Evolutionary conservation across 2,888 invertebrate species (phyloP).

Genomic region (Sarcophaga subvicina): DNA sequence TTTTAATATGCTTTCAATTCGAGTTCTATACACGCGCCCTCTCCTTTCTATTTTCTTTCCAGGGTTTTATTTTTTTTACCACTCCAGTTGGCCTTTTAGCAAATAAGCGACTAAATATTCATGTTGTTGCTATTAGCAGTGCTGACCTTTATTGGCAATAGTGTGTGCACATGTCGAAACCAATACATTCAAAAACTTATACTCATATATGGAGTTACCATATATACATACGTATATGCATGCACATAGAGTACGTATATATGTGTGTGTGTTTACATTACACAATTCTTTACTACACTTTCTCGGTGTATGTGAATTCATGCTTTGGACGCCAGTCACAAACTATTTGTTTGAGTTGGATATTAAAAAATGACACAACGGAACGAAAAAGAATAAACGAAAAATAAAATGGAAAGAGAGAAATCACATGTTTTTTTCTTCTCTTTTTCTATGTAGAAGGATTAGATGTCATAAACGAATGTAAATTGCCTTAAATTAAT

Average conservation of each 20-base stretch:
- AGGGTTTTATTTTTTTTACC: background rate
- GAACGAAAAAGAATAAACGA: background rate
- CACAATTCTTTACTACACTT: slow-evolving; percentile 22
- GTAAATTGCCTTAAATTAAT: too few relatives aligned
- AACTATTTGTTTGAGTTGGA: slow-evolving; percentile 51
- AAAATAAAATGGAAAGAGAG: background rate
- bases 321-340: slow-evolving; percentile 44
- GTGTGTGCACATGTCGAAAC: background rate
- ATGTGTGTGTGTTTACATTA: slow-evolving; percentile 49
- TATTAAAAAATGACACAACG: slow-evolving; percentile 45
- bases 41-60: background rate
- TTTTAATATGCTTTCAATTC: too few relatives aligned
- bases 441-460: too few relatives aligned
- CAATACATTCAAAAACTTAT: background rate
- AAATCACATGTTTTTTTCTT: background rate
- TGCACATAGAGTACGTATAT: background rate
- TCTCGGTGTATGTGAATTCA: background rate
- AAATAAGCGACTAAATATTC: slow-evolving; percentile 43
- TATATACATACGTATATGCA: background rate
- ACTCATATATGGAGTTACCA: too few relatives aligned
- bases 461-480: too few relatives aligned
- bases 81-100: slow-evolving; percentile 7
- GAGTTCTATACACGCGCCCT: too few relatives aligned
- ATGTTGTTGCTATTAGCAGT: slow-evolving; percentile 37
- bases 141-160: slow-evolving; percentile 52